Conservation (phyloP, 1,140 invertebrate genomes). For the Zaprionus kolodkinae region DNA sequence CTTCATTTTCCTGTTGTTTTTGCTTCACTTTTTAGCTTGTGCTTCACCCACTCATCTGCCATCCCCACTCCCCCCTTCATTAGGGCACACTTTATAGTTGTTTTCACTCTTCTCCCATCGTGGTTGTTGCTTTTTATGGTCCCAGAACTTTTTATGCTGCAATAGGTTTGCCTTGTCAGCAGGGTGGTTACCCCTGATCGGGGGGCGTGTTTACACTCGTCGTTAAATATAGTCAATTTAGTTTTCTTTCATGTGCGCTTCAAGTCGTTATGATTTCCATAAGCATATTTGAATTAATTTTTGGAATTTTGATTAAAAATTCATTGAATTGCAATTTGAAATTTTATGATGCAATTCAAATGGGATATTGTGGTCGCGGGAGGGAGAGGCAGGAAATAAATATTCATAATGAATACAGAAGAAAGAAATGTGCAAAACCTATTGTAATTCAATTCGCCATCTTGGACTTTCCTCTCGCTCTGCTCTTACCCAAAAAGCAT, state of each 20-base stretch:
- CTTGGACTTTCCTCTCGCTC: no score
- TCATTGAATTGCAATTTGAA: conserved; percentile 35
- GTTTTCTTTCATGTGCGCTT: conserved; percentile 29
- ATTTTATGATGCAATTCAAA: conserved; percentile 33
- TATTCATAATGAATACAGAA: no score
- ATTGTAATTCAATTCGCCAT: no score
- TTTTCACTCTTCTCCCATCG: background rate
- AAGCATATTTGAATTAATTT: conserved; percentile 55
- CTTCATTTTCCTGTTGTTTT: conserved; percentile 4
- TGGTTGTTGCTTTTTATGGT: conserved; percentile 61
- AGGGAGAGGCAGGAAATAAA: no score
- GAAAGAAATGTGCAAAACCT: no score
- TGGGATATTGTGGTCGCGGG: background rate
- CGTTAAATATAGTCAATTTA: conserved; percentile 63
- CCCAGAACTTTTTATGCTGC: conserved; percentile 66
- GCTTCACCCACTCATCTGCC: conserved; percentile 12
- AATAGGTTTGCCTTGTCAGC: conserved; percentile 52
- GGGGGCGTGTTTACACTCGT: conserved; percentile 27
- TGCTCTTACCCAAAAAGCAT: no score
- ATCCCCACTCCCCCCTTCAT: conserved; percentile 40
- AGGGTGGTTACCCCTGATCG: conserved; percentile 1
- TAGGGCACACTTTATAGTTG: conserved; percentile 50
- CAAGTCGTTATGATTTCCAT: conserved; percentile 32
- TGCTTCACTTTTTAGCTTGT: conserved; percentile 48
- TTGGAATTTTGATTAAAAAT: conserved; percentile 54